Evolutionary conservation across 2,888 invertebrate species (phyloP), one percentile per base, ranked within the genome.

Genomic region (Drosophila anomelani): DNA sequence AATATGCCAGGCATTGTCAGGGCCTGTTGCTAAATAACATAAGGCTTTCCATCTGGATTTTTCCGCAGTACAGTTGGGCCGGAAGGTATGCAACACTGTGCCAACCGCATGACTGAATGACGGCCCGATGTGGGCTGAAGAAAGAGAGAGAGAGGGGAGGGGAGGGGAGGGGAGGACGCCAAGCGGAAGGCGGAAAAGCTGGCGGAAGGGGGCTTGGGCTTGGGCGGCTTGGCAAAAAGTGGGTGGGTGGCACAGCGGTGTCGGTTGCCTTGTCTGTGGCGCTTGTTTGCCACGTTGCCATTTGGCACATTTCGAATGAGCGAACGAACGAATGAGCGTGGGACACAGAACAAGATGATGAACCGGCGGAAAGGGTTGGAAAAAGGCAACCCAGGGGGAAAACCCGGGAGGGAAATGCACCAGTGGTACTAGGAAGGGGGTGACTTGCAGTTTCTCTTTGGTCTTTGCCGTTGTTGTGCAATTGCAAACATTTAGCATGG

Each of bases 51-150:
- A 9, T 15, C 20, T 34, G 3, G 51, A 51, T 61, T 66, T 61
- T 61, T 39, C 46, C 20, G 39, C 44, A 41, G 43, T 67, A 57
- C 36, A 57, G 13, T 39, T 29, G 36, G 47, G 68, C 76, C 81
- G 78, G 85, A 77, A 81, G 76, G 78, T 77, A 79, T 82, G 72
- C 80, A 77, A 81, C 81, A 84, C 79, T 76, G 80, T 70, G 58
- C 46, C 72, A 66, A 67, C 63, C 76, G 66, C 78, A 70, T 75
- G 78, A 78, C 67, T 82, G 71, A 61, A 55, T 75, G 74, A 56
- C 44, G 59, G 68, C 47, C 47, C 54, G 49, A 70, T 58, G 70
- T 46, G 20, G 39, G 5, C 4, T 5, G 26, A 3, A 26, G 4
- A 26, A 4, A 26, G 10, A 20, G 32, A 1, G 20, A 20, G 20